Conservation (phyloP, 2,888 invertebrate species). For the Monoplex corrugatus region DNA sequence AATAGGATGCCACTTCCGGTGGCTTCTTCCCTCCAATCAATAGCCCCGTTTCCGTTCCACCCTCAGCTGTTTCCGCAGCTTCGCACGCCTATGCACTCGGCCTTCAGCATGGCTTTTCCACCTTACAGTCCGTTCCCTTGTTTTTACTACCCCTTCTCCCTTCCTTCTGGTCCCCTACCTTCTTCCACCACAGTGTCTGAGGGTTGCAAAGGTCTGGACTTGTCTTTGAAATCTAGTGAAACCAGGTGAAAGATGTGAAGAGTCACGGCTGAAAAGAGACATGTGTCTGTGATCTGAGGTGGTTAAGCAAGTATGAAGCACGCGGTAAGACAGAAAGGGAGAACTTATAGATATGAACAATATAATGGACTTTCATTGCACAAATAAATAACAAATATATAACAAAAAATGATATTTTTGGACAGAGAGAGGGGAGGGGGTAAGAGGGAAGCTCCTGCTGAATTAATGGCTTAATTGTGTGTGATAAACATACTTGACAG, state of each 20-base stretch:
- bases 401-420: too few species aligned
- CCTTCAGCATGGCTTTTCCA: conserved; percentile 22
- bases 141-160: conserved; percentile 30
- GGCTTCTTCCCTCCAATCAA: conserved; percentile 25
- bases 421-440: too few species aligned
- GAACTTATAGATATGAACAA: too few species aligned
- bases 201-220: conserved; percentile 19
- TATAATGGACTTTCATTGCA: too few species aligned
- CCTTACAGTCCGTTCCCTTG: conserved; percentile 23
- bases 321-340: too few species aligned
- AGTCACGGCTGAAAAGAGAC: too few species aligned
- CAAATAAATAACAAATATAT: too few species aligned
- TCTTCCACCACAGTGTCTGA: not conserved
- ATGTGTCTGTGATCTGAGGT: too few species aligned
- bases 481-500: too few species aligned
- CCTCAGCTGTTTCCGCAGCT: conserved; percentile 46
- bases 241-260: not conserved
- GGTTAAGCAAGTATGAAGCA: too few species aligned
- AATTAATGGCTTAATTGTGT: too few species aligned
- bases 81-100: conserved; percentile 43
- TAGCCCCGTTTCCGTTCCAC: conserved; percentile 37
- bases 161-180: not conserved
- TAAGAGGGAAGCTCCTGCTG: too few species aligned
- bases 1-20: conserved; percentile 40
- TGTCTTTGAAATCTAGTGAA: conserved; percentile 9